Evolutionary conservation across 2,113 vertebrate species (phyloP), one percentile per base, ranked within the genome.

Genomic region (Bambusicola thoracicus): DNA sequence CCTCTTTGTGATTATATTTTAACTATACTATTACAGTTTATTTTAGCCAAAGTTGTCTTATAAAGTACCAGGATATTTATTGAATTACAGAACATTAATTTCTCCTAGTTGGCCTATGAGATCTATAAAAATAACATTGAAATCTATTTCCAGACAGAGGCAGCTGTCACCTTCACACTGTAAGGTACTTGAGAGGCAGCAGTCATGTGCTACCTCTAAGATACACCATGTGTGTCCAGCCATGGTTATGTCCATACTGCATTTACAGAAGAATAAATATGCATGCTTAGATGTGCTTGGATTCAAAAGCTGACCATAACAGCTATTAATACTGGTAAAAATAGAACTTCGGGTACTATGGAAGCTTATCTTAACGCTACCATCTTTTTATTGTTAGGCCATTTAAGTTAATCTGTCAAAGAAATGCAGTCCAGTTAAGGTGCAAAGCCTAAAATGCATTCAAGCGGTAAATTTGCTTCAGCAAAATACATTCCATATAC

Each of bases 221-320:
- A 41, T 15, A 32, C 15, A 8, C 4, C 18, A 32, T 11, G 30
- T 56, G 55, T 32, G 1, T 34, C 63, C 3, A 1, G 29, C 38
- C 5, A 0, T n/a, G 32, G 32, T 8, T n/a, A 56, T 7, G 19
- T 34, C 46, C 2, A 1, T 34, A 20, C 12, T 34, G 32, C 41
- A 15, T 27, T 63, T 34, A 49, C 11, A 62, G 20, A 49, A 38
- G 17, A 1, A 14, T 5, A 38, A 63, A 76, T 34, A 17, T 25
- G 53, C 40, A 21, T 1, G 1, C 24, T 68, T 80, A 48, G 11
- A 43, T 38, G 16, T 10, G 41, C 30, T 86, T 63, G 63, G 30
- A 49, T 69, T 49, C 30, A 81, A 32, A 86, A 49, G 19, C 4
- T 65, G 70, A 75, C 8, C 0, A 0, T 18, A 65, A 76, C 75